Base-by-base conservation (phyloP, 2,888 invertebrate genomes). In the Candidula unifasciata region DNA sequence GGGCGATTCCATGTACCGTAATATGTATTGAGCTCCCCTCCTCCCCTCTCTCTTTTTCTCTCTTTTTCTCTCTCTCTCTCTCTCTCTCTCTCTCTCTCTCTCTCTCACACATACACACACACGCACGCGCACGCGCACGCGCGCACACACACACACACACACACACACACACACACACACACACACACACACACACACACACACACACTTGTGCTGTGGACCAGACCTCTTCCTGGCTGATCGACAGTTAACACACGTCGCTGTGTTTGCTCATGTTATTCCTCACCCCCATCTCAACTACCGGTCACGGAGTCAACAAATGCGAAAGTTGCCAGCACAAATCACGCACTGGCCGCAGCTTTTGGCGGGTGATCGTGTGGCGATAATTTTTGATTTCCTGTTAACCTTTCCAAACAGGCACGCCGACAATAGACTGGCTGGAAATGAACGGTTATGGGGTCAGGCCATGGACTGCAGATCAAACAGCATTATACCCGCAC, bases 321-420 rank as follows among this genome's bases (percentile, higher is more conserved):
- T 44, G 73, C 52, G 27, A 52, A 52, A 73, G 73, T 73, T 73
- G 44, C 64, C 35, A 64, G 35, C 16, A 78, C 3, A 69, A 69
- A 80, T 68, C 80, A 68, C 80, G 80, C 13, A 68, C 37, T 68
- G 80, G 68, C 30, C n/a, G n/a, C n/a, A 30, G 30, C 44, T 52
- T 33, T 57, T 2, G 37, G 57, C 44, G 52, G 74, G 82, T 37
- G 82, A 73, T 82, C 82, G 74, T 74, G 74, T 35, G 74, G 82
- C 82, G 82, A 82, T 82, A 82, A 82, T 82, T 64, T 74, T 54
- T 69, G 69, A 74, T 71, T 82, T 82, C 82, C 82, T 82, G 82
- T 64, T 82, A 74, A 82, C 82, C 82, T 82, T 82, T 82, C 10
- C 13, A 66, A 37, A 64, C 60, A 13, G 35, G 78, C 64, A 33